Percentiles rank a stretch among this genome's conserved stretches.
Conservation (phyloP, 2,797 vertebrate species). For the Gallirallus australis region DNA sequence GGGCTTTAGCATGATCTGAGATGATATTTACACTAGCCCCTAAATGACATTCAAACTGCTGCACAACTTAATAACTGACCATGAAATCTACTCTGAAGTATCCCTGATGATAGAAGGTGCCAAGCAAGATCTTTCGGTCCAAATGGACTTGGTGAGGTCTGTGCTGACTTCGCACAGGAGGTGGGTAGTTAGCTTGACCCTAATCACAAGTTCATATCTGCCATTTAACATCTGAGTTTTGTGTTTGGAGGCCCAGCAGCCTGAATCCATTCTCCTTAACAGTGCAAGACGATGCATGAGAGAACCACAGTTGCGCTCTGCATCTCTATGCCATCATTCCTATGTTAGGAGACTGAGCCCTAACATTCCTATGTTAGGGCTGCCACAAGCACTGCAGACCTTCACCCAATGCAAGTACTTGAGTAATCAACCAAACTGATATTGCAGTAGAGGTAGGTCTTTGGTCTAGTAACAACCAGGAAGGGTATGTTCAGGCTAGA, state of each 20-base stretch:
- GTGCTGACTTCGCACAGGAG: neutral
- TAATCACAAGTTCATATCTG: rapidly evolving
- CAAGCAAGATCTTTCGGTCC: neutral
- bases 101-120: neutral
- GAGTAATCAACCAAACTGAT: neutral
- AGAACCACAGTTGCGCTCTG: rapidly evolving
- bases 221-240: neutral
- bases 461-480: neutral
- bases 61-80: neutral
- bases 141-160: neutral
- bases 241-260: rapidly evolving
- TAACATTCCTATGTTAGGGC: neutral
- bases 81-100: rapidly evolving
- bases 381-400: neutral
- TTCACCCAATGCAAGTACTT: neutral
- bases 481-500: neutral
- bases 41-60: neutral
- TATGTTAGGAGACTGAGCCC: neutral
- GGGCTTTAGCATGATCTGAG: neutral
- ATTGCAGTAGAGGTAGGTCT: neutral
- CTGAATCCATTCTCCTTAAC: neutral
- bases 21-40: neutral
- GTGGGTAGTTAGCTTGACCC: neutral
- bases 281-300: neutral
- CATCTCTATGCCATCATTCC: rapidly evolving